Percentiles rank a stretch among this genome's conserved stretches.
Conservation (phyloP, 92 coral and sea anemone genomes). For the Virgularia gustaviana region DNA sequence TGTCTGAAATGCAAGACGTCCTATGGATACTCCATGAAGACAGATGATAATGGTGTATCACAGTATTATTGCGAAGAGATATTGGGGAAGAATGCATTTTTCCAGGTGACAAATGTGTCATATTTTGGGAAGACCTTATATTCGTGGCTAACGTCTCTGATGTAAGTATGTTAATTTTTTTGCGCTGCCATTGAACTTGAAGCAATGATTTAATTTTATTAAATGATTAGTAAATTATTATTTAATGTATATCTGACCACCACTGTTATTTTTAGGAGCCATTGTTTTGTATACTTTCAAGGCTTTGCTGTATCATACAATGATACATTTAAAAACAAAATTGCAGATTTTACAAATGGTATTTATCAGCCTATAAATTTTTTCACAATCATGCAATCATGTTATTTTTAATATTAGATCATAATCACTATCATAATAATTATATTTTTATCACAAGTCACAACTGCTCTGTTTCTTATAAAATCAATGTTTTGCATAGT, state of each 20-base stretch:
- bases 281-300: constrained; percentile 17
- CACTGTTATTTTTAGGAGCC: constrained; percentile 13
- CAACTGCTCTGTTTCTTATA: too few species aligned
- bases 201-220: background rate
- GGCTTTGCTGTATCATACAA: constrained; percentile 9
- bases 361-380: too few species aligned
- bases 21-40: constrained; percentile 1
- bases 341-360: constrained; percentile 12
- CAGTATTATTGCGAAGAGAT: constrained; percentile 1
- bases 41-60: constrained; percentile 13
- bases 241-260: background rate
- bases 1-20: constrained; percentile 4
- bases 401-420: too few species aligned
- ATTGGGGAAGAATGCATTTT: background rate
- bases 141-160: constrained; percentile 10
- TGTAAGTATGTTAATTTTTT: background rate
- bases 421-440: too few species aligned
- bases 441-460: too few species aligned
- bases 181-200: background rate
- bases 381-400: too few species aligned
- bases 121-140: constrained; percentile 10
- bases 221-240: background rate
- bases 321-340: constrained; percentile 12
- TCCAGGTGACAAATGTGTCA: constrained; percentile 10
- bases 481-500: too few species aligned